phyloP scores from a whole-genome alignment of 2,797 vertebrate genomes.

The Graptemys geographica region DNA sequence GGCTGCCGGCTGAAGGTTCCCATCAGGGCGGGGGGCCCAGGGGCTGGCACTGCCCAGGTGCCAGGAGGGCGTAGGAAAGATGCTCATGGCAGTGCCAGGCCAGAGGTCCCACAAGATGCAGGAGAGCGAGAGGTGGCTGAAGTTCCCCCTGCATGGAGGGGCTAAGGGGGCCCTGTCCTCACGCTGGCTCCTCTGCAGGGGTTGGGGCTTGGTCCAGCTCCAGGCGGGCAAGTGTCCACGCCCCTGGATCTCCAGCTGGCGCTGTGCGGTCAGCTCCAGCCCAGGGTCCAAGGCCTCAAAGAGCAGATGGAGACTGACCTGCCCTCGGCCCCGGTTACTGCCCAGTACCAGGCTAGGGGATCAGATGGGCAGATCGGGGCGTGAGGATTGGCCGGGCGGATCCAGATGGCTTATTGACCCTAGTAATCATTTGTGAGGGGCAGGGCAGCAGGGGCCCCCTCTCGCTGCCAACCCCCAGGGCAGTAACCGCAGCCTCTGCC shows the following conservation, averaged over 20 bases:
- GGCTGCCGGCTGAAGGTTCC: too few species aligned
- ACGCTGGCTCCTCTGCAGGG: too few species aligned
- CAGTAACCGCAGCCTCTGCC: constrained; percentile 35
- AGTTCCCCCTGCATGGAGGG: too few species aligned
- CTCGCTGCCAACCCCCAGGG: background rate
- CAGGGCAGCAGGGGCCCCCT: background rate
- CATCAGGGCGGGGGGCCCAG: too few species aligned
- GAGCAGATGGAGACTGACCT: background rate
- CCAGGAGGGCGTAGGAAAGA: too few species aligned
- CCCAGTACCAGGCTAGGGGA: background rate
- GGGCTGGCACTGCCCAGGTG: too few species aligned
- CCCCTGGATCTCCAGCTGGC: background rate
- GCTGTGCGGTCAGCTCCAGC: too few species aligned
- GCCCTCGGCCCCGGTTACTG: background rate
- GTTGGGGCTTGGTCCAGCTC: too few species aligned
- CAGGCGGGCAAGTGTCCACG: too few species aligned
- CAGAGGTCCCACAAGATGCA: background rate
- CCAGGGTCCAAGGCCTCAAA: too few species aligned
- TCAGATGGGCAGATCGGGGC: background rate
- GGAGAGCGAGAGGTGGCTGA: background rate
- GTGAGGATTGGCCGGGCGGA: too few species aligned
- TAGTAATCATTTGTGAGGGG: background rate
- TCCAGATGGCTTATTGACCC: background rate
- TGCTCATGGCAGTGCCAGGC: too few species aligned
- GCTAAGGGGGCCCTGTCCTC: background rate